Percentiles rank a stretch among this genome's conserved stretches.
phyloP scores from a whole-genome alignment of 1,140 invertebrate genomes.

The Drosophila kikkawai region DNA sequence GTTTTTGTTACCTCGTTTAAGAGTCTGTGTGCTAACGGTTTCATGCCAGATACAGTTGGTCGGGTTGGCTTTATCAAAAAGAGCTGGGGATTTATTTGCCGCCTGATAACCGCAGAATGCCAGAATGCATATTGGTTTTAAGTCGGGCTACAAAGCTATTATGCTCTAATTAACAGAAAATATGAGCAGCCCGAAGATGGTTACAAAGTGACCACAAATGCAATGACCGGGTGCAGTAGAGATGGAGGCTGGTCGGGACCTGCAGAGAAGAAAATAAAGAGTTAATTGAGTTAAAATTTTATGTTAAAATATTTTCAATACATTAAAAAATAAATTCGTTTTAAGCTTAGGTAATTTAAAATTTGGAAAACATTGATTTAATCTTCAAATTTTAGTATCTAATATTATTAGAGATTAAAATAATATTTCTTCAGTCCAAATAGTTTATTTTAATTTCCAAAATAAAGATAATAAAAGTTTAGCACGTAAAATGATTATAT shows the following conservation, averaged over 20 bases:
- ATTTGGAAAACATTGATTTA: accelerated
- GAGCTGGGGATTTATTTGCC: constrained; percentile 20
- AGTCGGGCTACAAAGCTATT: constrained; percentile 37
- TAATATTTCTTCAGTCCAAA: neutral
- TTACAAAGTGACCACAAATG: constrained; percentile 63
- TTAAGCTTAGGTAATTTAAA: neutral
- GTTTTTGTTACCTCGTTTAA: constrained; percentile 29
- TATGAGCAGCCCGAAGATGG: constrained; percentile 24
- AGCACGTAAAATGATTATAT: neutral
- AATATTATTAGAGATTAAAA: neutral
- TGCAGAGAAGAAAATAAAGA: constrained; percentile 1
- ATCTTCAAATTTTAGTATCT: neutral
- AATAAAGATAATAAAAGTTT: neutral
- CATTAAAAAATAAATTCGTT: accelerated
- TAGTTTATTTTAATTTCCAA: too few species aligned
- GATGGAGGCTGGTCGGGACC: constrained; percentile 33
- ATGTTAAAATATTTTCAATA: neutral
- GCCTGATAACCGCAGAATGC: constrained; percentile 59
- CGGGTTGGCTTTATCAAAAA: constrained; percentile 13
- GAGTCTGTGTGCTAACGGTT: constrained; percentile 55
- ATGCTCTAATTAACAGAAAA: constrained; percentile 72
- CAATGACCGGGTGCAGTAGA: constrained; percentile 48
- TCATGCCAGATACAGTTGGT: constrained; percentile 54
- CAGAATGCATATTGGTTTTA: constrained; percentile 36
- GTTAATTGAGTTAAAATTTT: neutral